These are phyloP conservation scores for Stercorarius parasiticus DNA, from an alignment of 2,113 vertebrate genomes.

Conservation along the genomic window DNA sequence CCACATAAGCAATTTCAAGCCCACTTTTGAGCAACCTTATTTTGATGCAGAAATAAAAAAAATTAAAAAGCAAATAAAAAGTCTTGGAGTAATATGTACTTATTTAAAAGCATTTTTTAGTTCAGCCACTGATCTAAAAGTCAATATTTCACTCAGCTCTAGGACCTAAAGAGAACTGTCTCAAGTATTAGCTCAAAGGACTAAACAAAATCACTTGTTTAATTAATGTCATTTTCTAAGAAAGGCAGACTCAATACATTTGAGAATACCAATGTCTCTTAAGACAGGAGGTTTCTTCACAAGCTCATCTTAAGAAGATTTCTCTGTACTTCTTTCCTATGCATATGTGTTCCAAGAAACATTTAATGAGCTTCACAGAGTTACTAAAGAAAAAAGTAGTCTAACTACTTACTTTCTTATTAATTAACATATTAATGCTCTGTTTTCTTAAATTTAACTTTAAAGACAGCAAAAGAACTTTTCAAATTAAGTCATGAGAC, in stretches of 20 bases:
- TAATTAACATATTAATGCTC: constrained; percentile 78
- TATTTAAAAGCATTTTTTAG: background rate
- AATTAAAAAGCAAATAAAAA: background rate
- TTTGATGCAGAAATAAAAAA: background rate
- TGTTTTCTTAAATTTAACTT: constrained; percentile 75
- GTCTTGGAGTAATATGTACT: background rate
- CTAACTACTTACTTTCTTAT: constrained; percentile 72
- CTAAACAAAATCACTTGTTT: constrained; percentile 55
- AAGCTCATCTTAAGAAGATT: constrained; percentile 47
- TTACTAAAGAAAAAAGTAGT: constrained; percentile 63
- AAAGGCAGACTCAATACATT: constrained; percentile 19
- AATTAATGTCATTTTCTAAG: constrained; percentile 58
- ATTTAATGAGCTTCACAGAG: constrained; percentile 73
- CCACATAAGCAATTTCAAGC: background rate
- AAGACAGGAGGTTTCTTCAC: constrained; percentile 42
- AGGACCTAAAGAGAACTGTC: constrained; percentile 15
- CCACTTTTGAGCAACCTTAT: background rate
- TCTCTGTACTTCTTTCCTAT: constrained; percentile 31
- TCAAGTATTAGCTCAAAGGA: constrained; percentile 41
- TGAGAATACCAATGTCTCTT: constrained; percentile 49
- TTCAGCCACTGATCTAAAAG: constrained; percentile 28
- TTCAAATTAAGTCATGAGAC: constrained; percentile 74
- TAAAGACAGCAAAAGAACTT: constrained; percentile 76
- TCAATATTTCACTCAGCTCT: constrained; percentile 26
- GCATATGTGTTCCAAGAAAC: constrained; percentile 62